A percentile compares a stretch with the other conserved stretches of the same genome.
Evolutionary conservation across 2,888 invertebrate genomes (phyloP).

Genomic region (Phyllotreta cruciferae): DNA sequence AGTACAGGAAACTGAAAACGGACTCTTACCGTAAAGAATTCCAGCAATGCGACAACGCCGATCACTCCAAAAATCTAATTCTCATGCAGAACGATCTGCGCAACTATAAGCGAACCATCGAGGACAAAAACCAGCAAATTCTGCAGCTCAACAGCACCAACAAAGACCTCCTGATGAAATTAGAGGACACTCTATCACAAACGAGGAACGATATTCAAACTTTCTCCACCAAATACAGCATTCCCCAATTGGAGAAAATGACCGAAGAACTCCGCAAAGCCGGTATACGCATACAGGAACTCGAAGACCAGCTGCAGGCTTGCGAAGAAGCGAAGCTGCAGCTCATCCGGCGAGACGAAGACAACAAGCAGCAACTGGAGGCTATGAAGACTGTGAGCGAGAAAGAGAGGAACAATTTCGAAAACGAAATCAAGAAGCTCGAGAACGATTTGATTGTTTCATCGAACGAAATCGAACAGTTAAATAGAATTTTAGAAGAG

Average conservation of each 20-base stretch:
- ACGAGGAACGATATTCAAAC: constrained; percentile 51
- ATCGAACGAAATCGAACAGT: constrained; percentile 36
- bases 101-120: constrained; percentile 45
- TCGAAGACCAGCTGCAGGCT: constrained; percentile 40
- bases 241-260: constrained; percentile 52
- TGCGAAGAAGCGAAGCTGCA: constrained; percentile 41
- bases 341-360: constrained; percentile 37
- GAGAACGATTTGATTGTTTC: constrained; percentile 39
- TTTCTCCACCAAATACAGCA: constrained; percentile 50
- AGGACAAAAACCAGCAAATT: constrained; percentile 50
- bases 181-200: constrained; percentile 51
- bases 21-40: constrained; percentile 46
- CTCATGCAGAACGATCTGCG: constrained; percentile 50
- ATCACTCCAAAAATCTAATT: constrained; percentile 45
- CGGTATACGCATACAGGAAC: constrained; percentile 44
- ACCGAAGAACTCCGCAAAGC: constrained; percentile 49
- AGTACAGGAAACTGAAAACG: constrained; percentile 48
- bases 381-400: constrained; percentile 31
- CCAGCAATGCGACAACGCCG: constrained; percentile 45
- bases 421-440: constrained; percentile 40
- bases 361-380: constrained; percentile 39
- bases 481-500: constrained; percentile 36
- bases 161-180: constrained; percentile 49
- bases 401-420: constrained; percentile 41
- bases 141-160: constrained; percentile 47